phyloP scores from a whole-genome alignment of 2,113 vertebrate genomes.

The Bombycilla garrulus region DNA sequence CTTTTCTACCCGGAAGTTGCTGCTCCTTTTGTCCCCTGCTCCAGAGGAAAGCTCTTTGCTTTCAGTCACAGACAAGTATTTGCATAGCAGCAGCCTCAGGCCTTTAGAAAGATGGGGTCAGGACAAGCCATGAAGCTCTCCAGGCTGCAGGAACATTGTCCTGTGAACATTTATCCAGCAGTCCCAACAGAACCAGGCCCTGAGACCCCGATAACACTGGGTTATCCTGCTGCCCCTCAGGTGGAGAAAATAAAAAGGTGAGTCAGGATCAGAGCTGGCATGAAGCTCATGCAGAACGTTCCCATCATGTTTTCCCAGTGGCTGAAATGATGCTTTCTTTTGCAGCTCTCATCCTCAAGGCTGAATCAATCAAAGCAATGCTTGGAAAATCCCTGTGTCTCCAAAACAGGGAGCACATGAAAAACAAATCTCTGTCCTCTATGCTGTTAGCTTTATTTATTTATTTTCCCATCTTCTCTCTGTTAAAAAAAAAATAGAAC shows the following conservation, averaged over 20 bases:
- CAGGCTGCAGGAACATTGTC: background rate
- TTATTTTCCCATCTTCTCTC: background rate
- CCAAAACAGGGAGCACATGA: background rate
- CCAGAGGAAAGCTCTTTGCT: background rate
- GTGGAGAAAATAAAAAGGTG: background rate
- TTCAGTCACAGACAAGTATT: fast-evolving
- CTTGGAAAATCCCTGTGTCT: background rate
- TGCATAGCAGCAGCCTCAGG: background rate
- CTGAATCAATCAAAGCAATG: background rate
- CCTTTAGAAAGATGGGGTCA: background rate
- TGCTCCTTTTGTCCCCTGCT: background rate
- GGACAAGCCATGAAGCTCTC: background rate
- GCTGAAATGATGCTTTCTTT: background rate
- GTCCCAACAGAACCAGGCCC: background rate
- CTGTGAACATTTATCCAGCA: background rate
- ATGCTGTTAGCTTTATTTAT: fast-evolving
- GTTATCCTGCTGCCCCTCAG: background rate
- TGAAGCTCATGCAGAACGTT: background rate
- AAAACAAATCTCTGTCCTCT: background rate
- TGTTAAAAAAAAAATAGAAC: background rate
- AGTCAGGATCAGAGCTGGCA: background rate
- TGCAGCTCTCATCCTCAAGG: background rate
- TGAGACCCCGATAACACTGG: background rate
- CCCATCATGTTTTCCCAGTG: background rate
- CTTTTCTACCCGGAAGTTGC: fast-evolving